Evolutionary conservation across 2,888 invertebrate species (phyloP), one percentile per base, ranked within the genome.

Genomic region (Aspidiotus destructor): DNA sequence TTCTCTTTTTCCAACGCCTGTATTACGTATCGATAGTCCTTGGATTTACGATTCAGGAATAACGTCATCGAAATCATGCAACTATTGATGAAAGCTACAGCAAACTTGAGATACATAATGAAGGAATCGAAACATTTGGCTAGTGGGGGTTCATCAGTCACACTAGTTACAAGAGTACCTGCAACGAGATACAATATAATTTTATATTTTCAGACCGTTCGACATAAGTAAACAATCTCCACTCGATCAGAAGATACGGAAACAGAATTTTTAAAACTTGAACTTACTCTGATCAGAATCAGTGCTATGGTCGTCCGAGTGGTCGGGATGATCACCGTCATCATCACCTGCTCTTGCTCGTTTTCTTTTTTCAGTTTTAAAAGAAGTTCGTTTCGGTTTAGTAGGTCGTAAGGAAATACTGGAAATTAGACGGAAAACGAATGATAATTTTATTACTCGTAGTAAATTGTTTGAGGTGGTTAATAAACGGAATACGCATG

Each of bases 1-100:
- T 96, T 96, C 76, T 99, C 98, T 71, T 87, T 84, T 0, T 88
- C 85, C 68, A 99, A 82, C 41, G 92, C 89, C 73, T 86, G 86
- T 40, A 96, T 89, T 0, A 99, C 93, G 77, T 94, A 95, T 75
- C 98, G 85, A 79, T 97, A 97, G 78, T 98, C 96, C 68, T 89
- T 83, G 0, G 98, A 98, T 74, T 91, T 86, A 74, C 83, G 84
- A 80, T 97, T 93, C 69, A 97, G 80, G 74, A 88, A 85, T 68
- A 84, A 84, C 2, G 93, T 94, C 64, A 91, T 75, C 28, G 92
- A 89, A 65, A 92, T 87, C 77, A 96, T 82, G 8, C 85, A 76
- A 74, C 92, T 90, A 72, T 86, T 85, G 68, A 92, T 77, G 74
- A 94, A 85, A 17, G 86, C 86, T 81, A 84, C 84, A 17, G 82